Conservation (phyloP, 2,888 invertebrate species). For the Eupeodes luniger region DNA sequence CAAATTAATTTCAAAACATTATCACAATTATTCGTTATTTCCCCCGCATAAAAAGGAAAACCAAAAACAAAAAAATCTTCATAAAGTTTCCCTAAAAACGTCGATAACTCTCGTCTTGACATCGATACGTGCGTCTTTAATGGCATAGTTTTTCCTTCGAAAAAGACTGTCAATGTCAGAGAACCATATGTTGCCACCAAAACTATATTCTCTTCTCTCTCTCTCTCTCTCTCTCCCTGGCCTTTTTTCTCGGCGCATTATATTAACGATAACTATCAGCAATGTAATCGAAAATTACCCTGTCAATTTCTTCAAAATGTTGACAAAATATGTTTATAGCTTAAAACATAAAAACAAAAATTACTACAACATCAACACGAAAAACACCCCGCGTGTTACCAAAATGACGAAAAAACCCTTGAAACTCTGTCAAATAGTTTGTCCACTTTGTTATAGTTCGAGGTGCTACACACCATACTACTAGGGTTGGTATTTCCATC, state of each 20-base stretch:
- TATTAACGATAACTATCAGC: slow-evolving; percentile 19
- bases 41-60: too few relatives aligned
- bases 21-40: too few relatives aligned
- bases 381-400: slow-evolving; percentile 8
- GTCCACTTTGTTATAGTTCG: slow-evolving; percentile 1
- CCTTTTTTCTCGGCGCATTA: not conserved
- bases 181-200: slow-evolving; percentile 51
- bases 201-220: not conserved
- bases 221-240: too few relatives aligned
- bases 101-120: not conserved
- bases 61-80: too few relatives aligned
- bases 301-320: slow-evolving; percentile 52
- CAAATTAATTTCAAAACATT: too few relatives aligned
- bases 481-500: not conserved
- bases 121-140: slow-evolving; percentile 25
- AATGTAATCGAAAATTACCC: slow-evolving; percentile 69
- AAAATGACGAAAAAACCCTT: slow-evolving; percentile 30
- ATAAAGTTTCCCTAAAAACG: not conserved
- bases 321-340: slow-evolving; percentile 31
- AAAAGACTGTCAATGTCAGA: slow-evolving; percentile 30
- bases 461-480: not conserved
- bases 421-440: slow-evolving; percentile 40
- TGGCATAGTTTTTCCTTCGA: not conserved
- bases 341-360: not conserved
- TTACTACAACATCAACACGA: slow-evolving; percentile 13